Base-by-base conservation (phyloP, 2,888 invertebrate species). In the Galeruca laticollis region DNA sequence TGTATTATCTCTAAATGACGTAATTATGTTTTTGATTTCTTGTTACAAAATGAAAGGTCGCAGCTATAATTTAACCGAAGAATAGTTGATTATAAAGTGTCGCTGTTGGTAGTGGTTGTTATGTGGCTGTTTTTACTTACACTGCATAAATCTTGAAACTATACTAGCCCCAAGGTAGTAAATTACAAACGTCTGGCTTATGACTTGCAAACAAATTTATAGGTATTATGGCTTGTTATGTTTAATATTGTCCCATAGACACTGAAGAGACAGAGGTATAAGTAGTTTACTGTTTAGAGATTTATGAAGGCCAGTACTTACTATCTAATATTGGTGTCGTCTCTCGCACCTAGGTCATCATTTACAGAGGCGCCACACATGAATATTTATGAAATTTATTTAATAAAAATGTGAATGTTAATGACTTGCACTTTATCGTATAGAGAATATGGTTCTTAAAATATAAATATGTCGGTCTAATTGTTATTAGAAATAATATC, bases 131-230 rank as follows among this genome's bases (percentile, higher is more conserved):
- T 63, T 51, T 20, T 62, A 35, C 33, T 54, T 52, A 47, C 54
- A 40, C 26, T 47, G 47, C 43, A 64, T 64, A 64, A 64, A 64
- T 64, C 64, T 64, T 47, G 31, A 54, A 57, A 64, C 47, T 37
- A 57, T 26, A 43, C 56, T 31, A 56, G 37, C 64, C 64, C 43
- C 15, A 37, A 43, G 64, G 47, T 64, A 40, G 64, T 56, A 56
- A 64, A 64, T 43, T 37, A 20, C 56, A 56, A 3, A 31, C 15
- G 64, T 56, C 64, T 64, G 43, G 67, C 63, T 69, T 69, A 67
- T 72, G 66, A 69, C 63, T 69, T 66, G 62, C 51, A 69, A 73
- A 71, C 64, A 60, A 67, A 73, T 71, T 71, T 71, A 71, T 71
- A 60, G 73, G 70, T 70, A 72, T 71, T 73, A 60, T 68, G 20